A percentile compares a stretch with the other conserved stretches of the same genome.
Conservation (phyloP, 2,113 vertebrate species). For the rat (Rattus norvegicus) region GRCr8 NC_086039.1:39010001-39010500, state of each 20-base stretch:
- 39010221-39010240: conserved; percentile 59
- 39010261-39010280: conserved; percentile 10
- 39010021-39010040: not conserved
- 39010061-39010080: not conserved
- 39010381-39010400: conserved; percentile 70
- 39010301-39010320: conserved; percentile 9
- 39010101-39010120: not conserved
- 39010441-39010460: not conserved
- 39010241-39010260: conserved; percentile 31
- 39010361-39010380: conserved; percentile 76
- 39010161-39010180: conserved; percentile 25
- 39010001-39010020: conserved; percentile 16
- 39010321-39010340: conserved; percentile 53
- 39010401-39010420: conserved; percentile 10
- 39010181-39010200: conserved; percentile 43
- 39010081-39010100: not conserved
- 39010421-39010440: conserved; percentile 53
- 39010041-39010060: not conserved
- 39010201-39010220: conserved; percentile 26
- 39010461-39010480: conserved; percentile 28
- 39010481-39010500: conserved; percentile 75
- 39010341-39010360: not conserved
- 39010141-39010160: not conserved
- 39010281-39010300: not conserved
- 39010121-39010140: not conserved